Evolutionary conservation across 2,113 vertebrate species (phyloP).

Genomic region (Ammospiza caudacuta): DNA sequence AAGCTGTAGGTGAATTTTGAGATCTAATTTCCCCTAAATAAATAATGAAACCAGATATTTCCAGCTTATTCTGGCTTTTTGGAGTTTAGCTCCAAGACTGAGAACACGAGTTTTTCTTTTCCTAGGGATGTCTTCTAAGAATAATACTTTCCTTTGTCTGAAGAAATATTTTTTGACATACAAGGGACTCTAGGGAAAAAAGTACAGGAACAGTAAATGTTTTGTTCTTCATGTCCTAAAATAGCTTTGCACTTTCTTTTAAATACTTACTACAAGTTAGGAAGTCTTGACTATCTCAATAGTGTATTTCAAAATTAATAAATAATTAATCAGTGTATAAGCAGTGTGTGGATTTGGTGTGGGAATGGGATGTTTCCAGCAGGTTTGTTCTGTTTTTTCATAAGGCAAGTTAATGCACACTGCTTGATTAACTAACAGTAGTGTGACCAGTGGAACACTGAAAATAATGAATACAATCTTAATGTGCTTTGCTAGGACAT

Average conservation of each 20-base stretch:
- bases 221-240: neutral
- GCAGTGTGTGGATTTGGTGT: neutral
- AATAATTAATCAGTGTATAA: neutral
- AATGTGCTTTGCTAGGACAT: neutral
- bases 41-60: neutral
- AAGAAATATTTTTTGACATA: neutral
- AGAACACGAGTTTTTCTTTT: neutral
- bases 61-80: neutral
- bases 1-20: neutral
- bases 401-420: neutral
- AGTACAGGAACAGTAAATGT: neutral
- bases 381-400: neutral
- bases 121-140: neutral
- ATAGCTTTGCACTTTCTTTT: conserved; percentile 29
- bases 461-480: neutral
- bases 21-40: neutral
- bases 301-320: neutral
- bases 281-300: neutral
- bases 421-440: neutral
- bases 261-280: neutral
- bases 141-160: neutral
- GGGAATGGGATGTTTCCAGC: neutral
- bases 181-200: neutral
- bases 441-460: neutral
- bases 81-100: neutral